Evolutionary conservation across 1,140 invertebrate genomes (phyloP).

Genomic region (Euwallacea similis): DNA sequence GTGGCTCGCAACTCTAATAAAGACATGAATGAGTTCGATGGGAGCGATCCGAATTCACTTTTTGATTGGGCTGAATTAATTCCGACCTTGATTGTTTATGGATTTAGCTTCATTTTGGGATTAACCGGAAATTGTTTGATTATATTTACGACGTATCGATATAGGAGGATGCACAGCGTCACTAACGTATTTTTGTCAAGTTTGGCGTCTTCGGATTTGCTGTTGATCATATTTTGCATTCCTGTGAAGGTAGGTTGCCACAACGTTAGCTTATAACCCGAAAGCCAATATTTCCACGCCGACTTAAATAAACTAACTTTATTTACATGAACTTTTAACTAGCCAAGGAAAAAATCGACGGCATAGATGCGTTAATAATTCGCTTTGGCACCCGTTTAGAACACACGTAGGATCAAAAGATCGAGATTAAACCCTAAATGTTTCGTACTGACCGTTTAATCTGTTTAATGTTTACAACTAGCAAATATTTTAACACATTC

Average conservation of each 20-base stretch:
- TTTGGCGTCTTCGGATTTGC: constrained; percentile 70
- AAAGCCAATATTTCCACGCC: background rate
- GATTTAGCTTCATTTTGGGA: constrained; percentile 64
- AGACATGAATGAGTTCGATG: constrained; percentile 25
- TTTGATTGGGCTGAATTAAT: constrained; percentile 62
- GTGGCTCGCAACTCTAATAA: constrained; percentile 3
- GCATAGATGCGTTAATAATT: constrained; percentile 10
- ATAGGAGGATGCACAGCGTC: constrained; percentile 52
- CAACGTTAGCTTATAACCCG: no score
- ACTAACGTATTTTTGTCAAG: constrained; percentile 75
- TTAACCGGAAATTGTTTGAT: constrained; percentile 65
- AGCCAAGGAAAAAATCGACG: no score
- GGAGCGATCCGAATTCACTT: constrained; percentile 48
- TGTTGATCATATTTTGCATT: constrained; percentile 73
- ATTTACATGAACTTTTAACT: no score
- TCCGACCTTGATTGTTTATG: constrained; percentile 65
- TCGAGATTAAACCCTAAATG: background rate
- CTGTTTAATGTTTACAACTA: background rate
- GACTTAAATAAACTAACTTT: background rate
- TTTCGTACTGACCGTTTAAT: constrained; percentile 1
- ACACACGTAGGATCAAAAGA: constrained; percentile 9
- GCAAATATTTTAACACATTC: no score
- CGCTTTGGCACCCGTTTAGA: constrained; percentile 16
- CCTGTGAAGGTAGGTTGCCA: constrained; percentile 68
- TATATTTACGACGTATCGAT: constrained; percentile 54